Base-by-base conservation (phyloP, 2,113 vertebrate genomes). In the Pavo muticus region DNA sequence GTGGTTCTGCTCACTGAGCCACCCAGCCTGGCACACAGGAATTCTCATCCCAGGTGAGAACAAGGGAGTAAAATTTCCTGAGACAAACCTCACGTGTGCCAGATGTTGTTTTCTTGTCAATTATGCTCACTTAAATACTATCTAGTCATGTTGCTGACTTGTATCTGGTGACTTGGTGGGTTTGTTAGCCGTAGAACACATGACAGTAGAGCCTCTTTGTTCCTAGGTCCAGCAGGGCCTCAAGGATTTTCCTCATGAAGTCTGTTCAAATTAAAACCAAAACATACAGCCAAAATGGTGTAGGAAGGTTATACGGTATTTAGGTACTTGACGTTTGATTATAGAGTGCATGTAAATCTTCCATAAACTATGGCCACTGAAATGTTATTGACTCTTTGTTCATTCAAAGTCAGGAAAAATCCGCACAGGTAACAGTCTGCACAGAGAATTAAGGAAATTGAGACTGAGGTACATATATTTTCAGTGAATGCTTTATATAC, bases 21-120 rank as follows among this genome's bases (percentile, higher is more conserved):
- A 20, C 9, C 56, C 29, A 23, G 32, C 70, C 47, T 1, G 0
- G 16, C 16, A 12, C 0, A 8, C n/a, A 44, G 56, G 32, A 20
- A 2, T 80, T 85, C 21, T 1, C 52, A 42, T 39, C 57, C 45
- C 37, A 40, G 8, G 3, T 57, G 65, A 77, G 23, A 69, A 16
- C 9, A 73, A 86, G 11, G 24, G 18, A 74, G 13, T 47, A 30
- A 71, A 24, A 48, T 47, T 67, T 85, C 71, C 24, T 54, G 45
- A 39, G 27, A 71, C 10, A 63, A 14, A 18, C n/a, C 29, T 42
- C 57, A 72, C 3, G 4, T 6, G 4, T 45, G 15, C 54, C 35
- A 45, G 32, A 57, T 25, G 39, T 39, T 61, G n/a, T 84, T 70
- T 79, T 79, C 8, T 39, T 68, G 3, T 69, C 20, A 21, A 6